Evolutionary conservation across 2,888 invertebrate genomes (phyloP), one percentile per base, ranked within the genome.

Genomic region (Archips xylosteana): DNA sequence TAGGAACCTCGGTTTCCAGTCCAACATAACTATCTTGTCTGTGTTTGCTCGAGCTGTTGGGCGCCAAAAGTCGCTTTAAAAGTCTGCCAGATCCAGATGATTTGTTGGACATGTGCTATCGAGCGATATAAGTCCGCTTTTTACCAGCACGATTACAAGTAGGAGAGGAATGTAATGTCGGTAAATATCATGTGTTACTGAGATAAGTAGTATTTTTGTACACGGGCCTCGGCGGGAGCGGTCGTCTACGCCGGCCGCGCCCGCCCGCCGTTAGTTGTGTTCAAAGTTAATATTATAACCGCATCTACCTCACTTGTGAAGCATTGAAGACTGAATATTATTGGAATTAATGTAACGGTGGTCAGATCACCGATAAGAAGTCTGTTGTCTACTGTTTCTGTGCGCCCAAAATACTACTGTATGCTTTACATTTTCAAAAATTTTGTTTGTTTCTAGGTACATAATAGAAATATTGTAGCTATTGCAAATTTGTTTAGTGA

Each of bases 321-420:
- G 83, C 82, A 83, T 85, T 89, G 82, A 92, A 93, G 94, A 94
- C 94, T 93, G 94, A 92, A 57, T 57, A 57, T 57, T 57, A 57
- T 85, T 81, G 86, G 84, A 82, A 84, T 85, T 86, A 87, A 84
- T 85, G 84, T 82, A 86, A 85, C 87, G 92, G 94, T 93, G 94
- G 92, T 94, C 85, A 89, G 83, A 94, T 94, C 94, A 92, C 93
- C 90, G 89, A 85, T 84, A 85, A 88, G 85, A 89, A 89, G 89
- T 87, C 92, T 92, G 92, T 92, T 92, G 92, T 92, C 91, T 90
- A 87, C 88, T 88, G 84, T 84, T 83, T 82, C 69, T 74, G 68
- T 70, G 54, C 78, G 83, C 80, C 81, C 82, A 79, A 76, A 78
- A 71, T 57, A 65, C 36, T 69, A 70, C 64, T 70, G 69, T 65